These are phyloP conservation scores for Eristalis arbustorum DNA, from an alignment of 2,888 invertebrate species.

Conservation along the genomic window DNA sequence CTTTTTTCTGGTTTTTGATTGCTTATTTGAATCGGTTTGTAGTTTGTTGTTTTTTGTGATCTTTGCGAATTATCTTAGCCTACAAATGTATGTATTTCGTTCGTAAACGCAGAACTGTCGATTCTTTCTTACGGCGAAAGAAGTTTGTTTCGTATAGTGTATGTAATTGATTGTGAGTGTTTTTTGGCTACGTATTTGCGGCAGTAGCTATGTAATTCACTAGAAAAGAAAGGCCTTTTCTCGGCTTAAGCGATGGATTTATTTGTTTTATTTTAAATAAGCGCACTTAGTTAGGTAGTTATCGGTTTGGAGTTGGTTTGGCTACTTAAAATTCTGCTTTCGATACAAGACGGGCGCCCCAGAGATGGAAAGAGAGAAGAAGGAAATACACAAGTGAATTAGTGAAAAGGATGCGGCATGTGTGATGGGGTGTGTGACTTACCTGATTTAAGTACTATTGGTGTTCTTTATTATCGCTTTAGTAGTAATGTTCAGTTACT, in stretches of 20 bases:
- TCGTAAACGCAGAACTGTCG: neutral
- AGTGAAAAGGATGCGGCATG: neutral
- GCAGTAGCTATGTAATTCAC: neutral
- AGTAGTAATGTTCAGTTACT: constrained; percentile 1
- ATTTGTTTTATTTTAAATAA: neutral
- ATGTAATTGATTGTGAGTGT: neutral
- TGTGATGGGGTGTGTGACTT: neutral
- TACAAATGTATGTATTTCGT: neutral
- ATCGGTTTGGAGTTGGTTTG: neutral
- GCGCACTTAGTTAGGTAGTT: neutral
- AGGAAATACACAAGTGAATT: neutral
- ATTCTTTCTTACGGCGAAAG: neutral
- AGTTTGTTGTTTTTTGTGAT: too few species aligned
- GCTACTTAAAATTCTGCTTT: neutral
- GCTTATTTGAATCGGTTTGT: neutral
- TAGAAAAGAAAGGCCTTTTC: neutral
- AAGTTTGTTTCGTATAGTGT: neutral
- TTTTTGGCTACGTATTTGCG: neutral
- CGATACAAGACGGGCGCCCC: too few species aligned
- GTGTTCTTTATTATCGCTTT: neutral
- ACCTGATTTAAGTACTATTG: constrained; percentile 34
- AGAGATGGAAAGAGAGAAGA: neutral
- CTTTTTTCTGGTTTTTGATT: too few species aligned
- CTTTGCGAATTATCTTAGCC: neutral
- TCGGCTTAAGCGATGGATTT: neutral